Evolutionary conservation across 2,797 vertebrate species (phyloP).

Genomic region (Rhinogobio ventralis): DNA sequence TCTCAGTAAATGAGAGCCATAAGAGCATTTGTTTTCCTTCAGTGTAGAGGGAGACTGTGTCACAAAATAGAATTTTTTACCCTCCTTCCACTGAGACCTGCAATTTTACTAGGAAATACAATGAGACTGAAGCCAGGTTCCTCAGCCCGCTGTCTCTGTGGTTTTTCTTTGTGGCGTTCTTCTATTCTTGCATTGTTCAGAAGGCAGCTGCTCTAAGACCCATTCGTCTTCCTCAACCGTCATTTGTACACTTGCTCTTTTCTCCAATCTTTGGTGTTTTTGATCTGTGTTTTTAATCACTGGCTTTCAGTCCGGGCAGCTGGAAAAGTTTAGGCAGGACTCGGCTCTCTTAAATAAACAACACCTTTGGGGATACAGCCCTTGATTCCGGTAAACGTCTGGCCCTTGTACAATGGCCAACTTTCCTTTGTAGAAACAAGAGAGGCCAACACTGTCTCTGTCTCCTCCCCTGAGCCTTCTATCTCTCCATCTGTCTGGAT

Average conservation of each 20-base stretch:
- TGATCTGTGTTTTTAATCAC: conserved; percentile 66
- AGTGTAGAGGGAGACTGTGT: conserved; percentile 37
- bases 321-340: conserved; percentile 72
- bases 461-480: conserved; percentile 5
- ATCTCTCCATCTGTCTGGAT: conserved; percentile 14
- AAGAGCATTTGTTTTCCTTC: conserved; percentile 60
- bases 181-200: conserved; percentile 38
- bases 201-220: background rate
- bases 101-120: conserved; percentile 58
- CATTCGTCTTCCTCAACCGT: conserved; percentile 28
- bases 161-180: conserved; percentile 31
- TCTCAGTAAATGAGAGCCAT: conserved; percentile 28
- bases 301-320: conserved; percentile 65
- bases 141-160: background rate
- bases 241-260: conserved; percentile 22
- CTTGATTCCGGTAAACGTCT: conserved; percentile 73
- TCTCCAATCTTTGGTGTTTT: conserved; percentile 58
- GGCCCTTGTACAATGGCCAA: conserved; percentile 70
- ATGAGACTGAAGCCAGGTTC: conserved; percentile 16
- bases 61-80: conserved; percentile 38
- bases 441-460: conserved; percentile 29
- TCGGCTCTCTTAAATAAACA: conserved; percentile 71
- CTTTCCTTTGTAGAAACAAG: conserved; percentile 70
- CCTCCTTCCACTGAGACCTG: conserved; percentile 55
- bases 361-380: conserved; percentile 72